Evolutionary conservation across 2,113 vertebrate species (phyloP).

Genomic region (Zosterops hypoxanthus): DNA sequence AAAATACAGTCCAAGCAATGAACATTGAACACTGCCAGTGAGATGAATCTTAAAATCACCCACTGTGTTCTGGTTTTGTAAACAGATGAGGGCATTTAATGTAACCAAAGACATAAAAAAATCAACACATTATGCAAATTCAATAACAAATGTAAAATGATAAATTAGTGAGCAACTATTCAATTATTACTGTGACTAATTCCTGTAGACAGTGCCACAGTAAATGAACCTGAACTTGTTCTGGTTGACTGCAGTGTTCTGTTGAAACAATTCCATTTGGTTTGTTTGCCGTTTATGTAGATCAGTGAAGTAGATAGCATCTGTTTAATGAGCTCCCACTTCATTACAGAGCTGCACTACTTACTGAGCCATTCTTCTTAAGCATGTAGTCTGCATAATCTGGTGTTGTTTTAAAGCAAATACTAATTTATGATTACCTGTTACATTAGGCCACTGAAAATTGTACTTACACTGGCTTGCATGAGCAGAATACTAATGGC

Average conservation of each 20-base stretch:
- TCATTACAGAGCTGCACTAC: conserved; percentile 68
- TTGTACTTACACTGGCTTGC: conserved; percentile 70
- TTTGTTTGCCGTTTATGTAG: conserved; percentile 69
- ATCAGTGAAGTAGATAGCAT: conserved; percentile 73
- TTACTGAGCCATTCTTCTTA: conserved; percentile 72
- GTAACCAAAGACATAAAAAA: conserved; percentile 44
- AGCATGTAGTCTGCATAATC: conserved; percentile 66
- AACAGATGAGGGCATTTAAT: conserved; percentile 35
- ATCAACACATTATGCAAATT: conserved; percentile 69
- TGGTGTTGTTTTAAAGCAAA: conserved; percentile 80
- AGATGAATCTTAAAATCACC: conserved; percentile 25
- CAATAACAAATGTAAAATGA: conserved; percentile 76
- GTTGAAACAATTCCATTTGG: conserved; percentile 75
- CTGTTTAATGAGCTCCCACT: conserved; percentile 81
- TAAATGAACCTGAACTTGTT: conserved; percentile 80
- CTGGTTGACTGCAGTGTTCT: conserved; percentile 74
- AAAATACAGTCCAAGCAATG: not conserved
- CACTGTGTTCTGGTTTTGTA: not conserved
- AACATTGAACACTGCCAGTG: not conserved
- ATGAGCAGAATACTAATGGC: conserved; percentile 75
- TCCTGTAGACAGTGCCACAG: conserved; percentile 71
- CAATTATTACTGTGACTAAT: conserved; percentile 79
- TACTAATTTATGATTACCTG: conserved; percentile 86
- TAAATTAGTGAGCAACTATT: conserved; percentile 77
- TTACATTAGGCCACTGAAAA: conserved; percentile 82